These are phyloP conservation scores for Thalassoma bifasciatum DNA, from an alignment of 2,113 vertebrate species.

Conservation along the genomic window DNA sequence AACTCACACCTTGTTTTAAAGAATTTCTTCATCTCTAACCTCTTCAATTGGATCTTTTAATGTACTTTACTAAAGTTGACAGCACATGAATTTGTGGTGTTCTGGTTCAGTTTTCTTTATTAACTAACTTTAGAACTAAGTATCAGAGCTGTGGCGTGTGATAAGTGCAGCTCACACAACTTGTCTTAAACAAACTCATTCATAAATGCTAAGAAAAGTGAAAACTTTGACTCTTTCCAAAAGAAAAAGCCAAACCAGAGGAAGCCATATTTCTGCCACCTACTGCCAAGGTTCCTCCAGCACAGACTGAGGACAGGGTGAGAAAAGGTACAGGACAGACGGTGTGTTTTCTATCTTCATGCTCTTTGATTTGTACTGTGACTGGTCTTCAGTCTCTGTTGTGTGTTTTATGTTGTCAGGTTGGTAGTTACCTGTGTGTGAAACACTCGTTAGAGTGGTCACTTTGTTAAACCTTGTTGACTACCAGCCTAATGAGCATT, in stretches of 20 bases:
- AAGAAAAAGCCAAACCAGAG: conserved; percentile 14
- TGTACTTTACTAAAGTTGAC: too few relatives aligned
- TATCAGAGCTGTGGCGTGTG: too few relatives aligned
- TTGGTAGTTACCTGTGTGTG: background rate
- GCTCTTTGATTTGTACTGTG: background rate
- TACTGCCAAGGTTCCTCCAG: background rate
- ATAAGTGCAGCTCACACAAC: background rate
- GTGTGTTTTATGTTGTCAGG: conserved; percentile 18
- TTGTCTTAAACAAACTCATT: background rate
- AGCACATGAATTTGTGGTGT: background rate
- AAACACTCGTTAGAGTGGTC: conserved; percentile 58
- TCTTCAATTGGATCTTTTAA: conserved; percentile 37
- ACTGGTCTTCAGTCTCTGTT: background rate
- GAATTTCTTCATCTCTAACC: conserved; percentile 26
- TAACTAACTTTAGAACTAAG: background rate
- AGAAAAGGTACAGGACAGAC: conserved; percentile 27
- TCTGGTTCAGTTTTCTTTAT: background rate
- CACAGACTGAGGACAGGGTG: conserved; percentile 31
- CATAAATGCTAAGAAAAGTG: conserved; percentile 3
- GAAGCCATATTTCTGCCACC: conserved; percentile 23
- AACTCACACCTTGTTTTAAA: background rate
- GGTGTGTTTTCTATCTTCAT: background rate
- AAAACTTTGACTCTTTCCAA: conserved; percentile 25
- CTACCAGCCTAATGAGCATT: conserved; percentile 9
- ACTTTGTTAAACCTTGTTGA: background rate